These are phyloP conservation scores for Erethizon dorsatum DNA, from an alignment of 2,797 vertebrate genomes.

Conservation along the genomic window DNA sequence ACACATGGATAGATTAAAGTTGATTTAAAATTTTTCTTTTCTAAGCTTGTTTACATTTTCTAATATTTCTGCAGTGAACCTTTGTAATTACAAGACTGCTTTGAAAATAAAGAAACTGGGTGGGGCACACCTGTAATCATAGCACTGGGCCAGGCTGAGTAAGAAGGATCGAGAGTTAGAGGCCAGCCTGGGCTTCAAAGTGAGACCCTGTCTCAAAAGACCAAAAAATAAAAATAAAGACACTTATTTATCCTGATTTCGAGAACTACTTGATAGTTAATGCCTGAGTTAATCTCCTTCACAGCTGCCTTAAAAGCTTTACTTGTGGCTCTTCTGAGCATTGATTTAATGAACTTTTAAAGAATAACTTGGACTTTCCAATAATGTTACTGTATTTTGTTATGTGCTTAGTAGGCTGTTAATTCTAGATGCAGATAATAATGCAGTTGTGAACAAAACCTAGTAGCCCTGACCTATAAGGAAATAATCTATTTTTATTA, in stretches of 20 bases:
- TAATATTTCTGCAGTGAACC: slow-evolving; percentile 39
- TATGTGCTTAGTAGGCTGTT: slow-evolving; percentile 27
- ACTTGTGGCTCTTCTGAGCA: slow-evolving; percentile 7
- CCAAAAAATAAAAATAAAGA: slow-evolving; percentile 18
- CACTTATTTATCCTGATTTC: slow-evolving; percentile 29
- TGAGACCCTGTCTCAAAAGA: neutral
- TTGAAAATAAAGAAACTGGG: neutral
- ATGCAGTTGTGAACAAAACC: neutral
- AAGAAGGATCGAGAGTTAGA: neutral
- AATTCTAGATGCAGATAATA: slow-evolving; percentile 24
- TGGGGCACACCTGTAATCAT: neutral
- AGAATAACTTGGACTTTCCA: slow-evolving; percentile 9
- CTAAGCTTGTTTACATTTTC: slow-evolving; percentile 55
- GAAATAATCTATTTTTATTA: slow-evolving; percentile 36
- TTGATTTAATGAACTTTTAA: slow-evolving; percentile 10
- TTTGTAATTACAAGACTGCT: slow-evolving; percentile 20
- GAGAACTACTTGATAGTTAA: neutral
- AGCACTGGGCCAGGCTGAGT: neutral
- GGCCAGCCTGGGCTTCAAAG: neutral
- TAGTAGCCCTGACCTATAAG: neutral
- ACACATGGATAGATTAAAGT: neutral
- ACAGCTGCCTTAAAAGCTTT: neutral
- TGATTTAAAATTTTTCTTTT: slow-evolving; percentile 1
- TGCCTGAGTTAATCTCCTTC: slow-evolving; percentile 24
- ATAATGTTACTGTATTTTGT: neutral